phyloP scores from a whole-genome alignment of 1,140 invertebrate species.

The Ips typographus region DNA sequence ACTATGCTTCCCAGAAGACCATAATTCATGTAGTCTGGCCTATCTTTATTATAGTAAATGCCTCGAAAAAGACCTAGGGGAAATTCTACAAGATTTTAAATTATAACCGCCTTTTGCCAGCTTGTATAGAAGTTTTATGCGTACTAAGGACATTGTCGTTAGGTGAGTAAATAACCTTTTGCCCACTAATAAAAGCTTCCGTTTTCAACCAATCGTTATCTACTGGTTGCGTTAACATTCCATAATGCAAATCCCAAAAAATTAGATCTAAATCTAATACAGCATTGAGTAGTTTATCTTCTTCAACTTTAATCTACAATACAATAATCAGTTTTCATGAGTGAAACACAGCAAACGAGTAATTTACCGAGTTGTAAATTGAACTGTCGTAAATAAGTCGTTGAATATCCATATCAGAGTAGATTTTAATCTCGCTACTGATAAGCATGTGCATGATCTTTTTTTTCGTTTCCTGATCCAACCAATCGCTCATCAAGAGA shows the following conservation, averaged over 20 bases:
- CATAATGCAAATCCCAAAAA: conserved; percentile 74
- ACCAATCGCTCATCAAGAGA: conserved; percentile 37
- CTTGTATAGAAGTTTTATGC: conserved; percentile 17
- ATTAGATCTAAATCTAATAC: conserved; percentile 74
- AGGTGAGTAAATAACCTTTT: conserved; percentile 39
- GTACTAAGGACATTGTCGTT: conserved; percentile 40
- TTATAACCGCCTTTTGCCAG: not conserved
- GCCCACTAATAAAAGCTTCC: conserved; percentile 37
- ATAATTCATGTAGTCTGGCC: conserved; percentile 89
- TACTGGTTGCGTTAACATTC: conserved; percentile 57
- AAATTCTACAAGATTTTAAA: conserved; percentile 63
- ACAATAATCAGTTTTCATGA: not conserved
- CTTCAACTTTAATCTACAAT: conserved; percentile 65
- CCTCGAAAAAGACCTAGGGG: conserved; percentile 90
- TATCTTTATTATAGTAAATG: conserved; percentile 79
- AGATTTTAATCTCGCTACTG: conserved; percentile 76
- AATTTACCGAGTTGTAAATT: conserved; percentile 19
- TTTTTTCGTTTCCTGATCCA: conserved; percentile 62
- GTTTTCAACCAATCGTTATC: conserved; percentile 34
- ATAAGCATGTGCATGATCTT: conserved; percentile 76
- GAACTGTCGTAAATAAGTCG: conserved; percentile 49
- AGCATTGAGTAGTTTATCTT: conserved; percentile 70
- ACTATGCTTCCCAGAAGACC: conserved; percentile 91
- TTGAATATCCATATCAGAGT: conserved; percentile 79
- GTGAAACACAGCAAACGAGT: not conserved